These are phyloP conservation scores for Nysson spinosus DNA, from an alignment of 2,888 invertebrate genomes.

Conservation along the genomic window DNA sequence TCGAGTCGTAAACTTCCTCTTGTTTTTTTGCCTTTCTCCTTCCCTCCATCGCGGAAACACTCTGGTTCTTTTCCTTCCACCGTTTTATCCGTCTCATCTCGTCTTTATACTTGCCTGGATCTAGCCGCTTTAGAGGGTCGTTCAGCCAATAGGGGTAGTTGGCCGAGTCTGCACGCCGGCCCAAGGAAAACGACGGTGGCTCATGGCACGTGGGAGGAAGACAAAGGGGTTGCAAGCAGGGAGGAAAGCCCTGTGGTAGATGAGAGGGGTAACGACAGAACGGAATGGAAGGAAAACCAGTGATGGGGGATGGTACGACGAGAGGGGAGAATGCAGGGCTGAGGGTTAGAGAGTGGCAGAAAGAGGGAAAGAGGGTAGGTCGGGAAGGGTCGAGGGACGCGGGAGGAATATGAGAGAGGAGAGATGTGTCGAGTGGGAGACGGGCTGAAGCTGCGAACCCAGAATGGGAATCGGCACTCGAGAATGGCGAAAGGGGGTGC, in stretches of 20 bases:
- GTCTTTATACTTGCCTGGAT: slow-evolving; percentile 42
- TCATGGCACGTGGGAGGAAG: slow-evolving; percentile 40
- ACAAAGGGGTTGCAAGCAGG: slow-evolving; percentile 1
- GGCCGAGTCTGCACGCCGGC: slow-evolving; percentile 51
- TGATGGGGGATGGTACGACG: slow-evolving; percentile 32
- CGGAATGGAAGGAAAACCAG: slow-evolving; percentile 34
- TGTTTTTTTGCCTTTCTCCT: slow-evolving; percentile 7
- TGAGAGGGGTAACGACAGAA: slow-evolving; percentile 21
- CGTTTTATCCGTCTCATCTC: slow-evolving; percentile 34
- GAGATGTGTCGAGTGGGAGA: slow-evolving; percentile 18
- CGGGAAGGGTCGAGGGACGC: slow-evolving; percentile 39
- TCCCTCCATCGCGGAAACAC: not conserved
- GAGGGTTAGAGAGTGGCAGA: slow-evolving; percentile 49
- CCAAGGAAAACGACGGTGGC: slow-evolving; percentile 36
- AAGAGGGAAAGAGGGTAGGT: slow-evolving; percentile 34
- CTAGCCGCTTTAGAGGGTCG: slow-evolving; percentile 49
- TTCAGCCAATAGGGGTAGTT: slow-evolving; percentile 59
- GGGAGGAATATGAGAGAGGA: slow-evolving; percentile 14
- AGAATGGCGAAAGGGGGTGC: slow-evolving; percentile 60
- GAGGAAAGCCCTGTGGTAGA: too few relatives aligned
- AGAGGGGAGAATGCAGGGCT: slow-evolving; percentile 42
- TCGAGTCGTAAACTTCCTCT: slow-evolving; percentile 52
- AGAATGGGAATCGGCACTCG: slow-evolving; percentile 65
- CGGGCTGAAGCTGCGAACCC: slow-evolving; percentile 33
- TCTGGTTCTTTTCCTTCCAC: not conserved